Conservation (phyloP, 2,113 vertebrate species). For the Cyanoderma ruficeps region DNA sequence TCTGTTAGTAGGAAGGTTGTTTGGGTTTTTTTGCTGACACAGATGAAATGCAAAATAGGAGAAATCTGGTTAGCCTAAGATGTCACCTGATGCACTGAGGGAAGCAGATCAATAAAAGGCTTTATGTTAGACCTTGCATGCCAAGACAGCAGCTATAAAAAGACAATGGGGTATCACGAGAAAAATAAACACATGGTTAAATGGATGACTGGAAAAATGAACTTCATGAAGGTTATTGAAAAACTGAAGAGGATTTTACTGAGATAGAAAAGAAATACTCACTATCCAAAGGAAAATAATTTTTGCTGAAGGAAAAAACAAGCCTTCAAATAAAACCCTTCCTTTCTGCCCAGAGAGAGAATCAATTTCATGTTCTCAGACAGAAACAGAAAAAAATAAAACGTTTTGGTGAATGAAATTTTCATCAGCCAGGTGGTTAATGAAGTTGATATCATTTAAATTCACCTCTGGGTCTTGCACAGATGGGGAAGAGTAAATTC, state of each 20-base stretch:
- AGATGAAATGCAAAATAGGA: constrained; percentile 37
- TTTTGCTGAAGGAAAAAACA: not conserved
- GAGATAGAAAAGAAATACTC: not conserved
- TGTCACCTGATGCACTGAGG: not conserved
- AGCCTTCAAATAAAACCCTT: not conserved
- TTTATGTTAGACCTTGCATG: constrained; percentile 12
- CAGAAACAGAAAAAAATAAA: not conserved
- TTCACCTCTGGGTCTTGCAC: not conserved
- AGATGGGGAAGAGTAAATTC: constrained; percentile 19
- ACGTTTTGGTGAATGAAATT: not conserved
- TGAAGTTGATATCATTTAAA: not conserved
- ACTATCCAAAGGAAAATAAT: not conserved
- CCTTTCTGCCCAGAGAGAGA: not conserved
- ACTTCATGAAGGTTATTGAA: not conserved
- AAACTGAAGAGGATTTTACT: not conserved
- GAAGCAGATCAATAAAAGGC: constrained; percentile 33
- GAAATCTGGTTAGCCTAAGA: constrained; percentile 39
- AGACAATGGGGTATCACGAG: not conserved
- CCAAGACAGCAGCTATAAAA: constrained; percentile 27
- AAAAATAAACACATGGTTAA: constrained; percentile 35
- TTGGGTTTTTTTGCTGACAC: not conserved
- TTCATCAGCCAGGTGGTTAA: not conserved
- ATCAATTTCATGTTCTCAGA: not conserved
- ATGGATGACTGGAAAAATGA: not conserved
- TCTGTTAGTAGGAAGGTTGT: not conserved